These are phyloP conservation scores for Drosophila ananassae DNA, from an alignment of 1,140 invertebrate genomes.

Conservation along the genomic window DNA sequence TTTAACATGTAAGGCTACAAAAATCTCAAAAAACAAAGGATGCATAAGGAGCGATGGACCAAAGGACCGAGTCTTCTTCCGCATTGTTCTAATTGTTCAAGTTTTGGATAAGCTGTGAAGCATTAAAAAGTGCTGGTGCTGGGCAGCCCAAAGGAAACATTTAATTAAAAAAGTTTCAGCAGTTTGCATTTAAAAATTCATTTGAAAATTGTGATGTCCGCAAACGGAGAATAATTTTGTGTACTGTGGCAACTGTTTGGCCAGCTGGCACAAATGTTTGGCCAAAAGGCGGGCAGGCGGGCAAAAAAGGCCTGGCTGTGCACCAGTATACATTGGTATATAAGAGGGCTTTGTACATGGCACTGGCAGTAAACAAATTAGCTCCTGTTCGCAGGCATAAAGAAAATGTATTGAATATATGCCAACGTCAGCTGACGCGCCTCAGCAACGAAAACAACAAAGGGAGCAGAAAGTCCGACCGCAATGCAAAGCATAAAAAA, in stretches of 20 bases:
- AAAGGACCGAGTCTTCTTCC: too few relatives aligned
- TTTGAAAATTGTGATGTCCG: slow-evolving; percentile 26
- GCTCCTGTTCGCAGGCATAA: slow-evolving; percentile 62
- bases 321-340: background rate
- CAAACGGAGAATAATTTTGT: slow-evolving; percentile 18
- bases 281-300: too few relatives aligned
- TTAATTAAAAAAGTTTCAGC: slow-evolving; percentile 58
- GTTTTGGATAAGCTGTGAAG: slow-evolving; percentile 31
- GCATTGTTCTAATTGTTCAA: slow-evolving; percentile 36
- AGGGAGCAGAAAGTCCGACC: slow-evolving; percentile 42
- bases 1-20: too few relatives aligned
- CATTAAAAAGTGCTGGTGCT: slow-evolving; percentile 24
- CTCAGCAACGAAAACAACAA: slow-evolving; percentile 26
- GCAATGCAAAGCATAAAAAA: slow-evolving; percentile 55
- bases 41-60: too few relatives aligned
- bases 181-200: slow-evolving; percentile 42
- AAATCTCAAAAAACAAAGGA: too few relatives aligned
- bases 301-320: background rate
- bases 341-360: slow-evolving; percentile 8
- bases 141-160: slow-evolving; percentile 7
- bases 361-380: slow-evolving; percentile 73
- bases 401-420: slow-evolving; percentile 76
- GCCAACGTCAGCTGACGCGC: slow-evolving; percentile 76
- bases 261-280: slow-evolving; percentile 30
- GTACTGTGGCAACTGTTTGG: slow-evolving; percentile 30